Evolutionary conservation across 2,113 vertebrate species (phyloP), one percentile per base, ranked within the genome.

Genomic region (Sinosuthora webbiana): DNA sequence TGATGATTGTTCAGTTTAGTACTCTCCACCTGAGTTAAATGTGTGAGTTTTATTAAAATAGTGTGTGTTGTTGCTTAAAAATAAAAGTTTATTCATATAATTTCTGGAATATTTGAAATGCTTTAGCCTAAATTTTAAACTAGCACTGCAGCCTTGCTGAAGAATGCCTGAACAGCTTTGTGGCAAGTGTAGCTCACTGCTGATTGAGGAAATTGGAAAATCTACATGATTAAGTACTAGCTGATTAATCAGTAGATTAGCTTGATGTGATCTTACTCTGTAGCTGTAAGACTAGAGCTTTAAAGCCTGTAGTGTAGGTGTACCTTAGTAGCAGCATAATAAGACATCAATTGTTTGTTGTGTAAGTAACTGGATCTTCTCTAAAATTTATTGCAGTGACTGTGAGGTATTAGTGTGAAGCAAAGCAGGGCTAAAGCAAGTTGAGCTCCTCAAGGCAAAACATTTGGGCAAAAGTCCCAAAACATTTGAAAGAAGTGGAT

Each of bases 1-100:
- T 88, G 73, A 83, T 97, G 92, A 83, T 96, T 97, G 95, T 97
- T 97, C 87, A 86, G 95, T 97, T 98, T 97, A 95, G 97, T 97
- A 91, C 74, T 97, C 95, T 98, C 92, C 88, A 97, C 83, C 95
- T 93, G 94, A 97, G 97, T 98, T 97, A 93, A 97, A 94, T 97
- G 79, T 97, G 94, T 97, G 97, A 97, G 94, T 98, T 98, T 96
- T 97, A 94, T 98, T 98, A 96, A 98, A 97, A 96, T 95, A 96
- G 97, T 89, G 90, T 97, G 95, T 96, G 96, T 96, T 97, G 95
- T 97, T 97, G 97, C 97, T 97, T 97, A 96, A 97, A 98, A 98
- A 98, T 98, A 98, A 97, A 96, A 86, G 33, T 82, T 93, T 96
- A 52, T 97, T 97, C 55, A 53, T 94, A 28, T 95, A 45, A 90